Conservation (phyloP, 1,140 invertebrate species). For the Aphidius gifuensis region DNA sequence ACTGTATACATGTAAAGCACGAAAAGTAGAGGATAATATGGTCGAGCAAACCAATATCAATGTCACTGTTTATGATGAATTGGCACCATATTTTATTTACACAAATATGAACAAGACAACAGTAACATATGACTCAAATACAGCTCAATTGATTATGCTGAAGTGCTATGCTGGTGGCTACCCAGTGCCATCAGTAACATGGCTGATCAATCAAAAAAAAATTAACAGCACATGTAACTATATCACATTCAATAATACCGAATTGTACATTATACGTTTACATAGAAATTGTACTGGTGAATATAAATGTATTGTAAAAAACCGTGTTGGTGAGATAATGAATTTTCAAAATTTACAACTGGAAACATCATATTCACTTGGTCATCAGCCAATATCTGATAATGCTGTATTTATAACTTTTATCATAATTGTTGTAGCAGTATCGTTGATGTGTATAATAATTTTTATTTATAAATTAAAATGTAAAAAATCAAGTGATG, state of each 20-base stretch:
- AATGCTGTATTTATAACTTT: slow-evolving; percentile 47
- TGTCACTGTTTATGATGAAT: slow-evolving; percentile 33
- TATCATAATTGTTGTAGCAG: slow-evolving; percentile 51
- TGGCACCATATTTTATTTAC: slow-evolving; percentile 28
- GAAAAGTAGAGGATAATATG: slow-evolving; percentile 19
- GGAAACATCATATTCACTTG: slow-evolving; percentile 26
- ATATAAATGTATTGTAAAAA: slow-evolving; percentile 46
- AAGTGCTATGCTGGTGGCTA: slow-evolving; percentile 40
- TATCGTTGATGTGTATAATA: slow-evolving; percentile 55
- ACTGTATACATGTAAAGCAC: slow-evolving; percentile 38
- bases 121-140: slow-evolving; percentile 26
- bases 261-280: slow-evolving; percentile 46
- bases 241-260: slow-evolving; percentile 30
- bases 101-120: slow-evolving; percentile 37
- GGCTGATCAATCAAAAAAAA: slow-evolving; percentile 40
- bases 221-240: slow-evolving; percentile 31
- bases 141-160: slow-evolving; percentile 30
- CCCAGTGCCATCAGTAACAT: slow-evolving; percentile 41
- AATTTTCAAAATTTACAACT: slow-evolving; percentile 45
- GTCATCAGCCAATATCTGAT: background rate
- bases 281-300: slow-evolving; percentile 44
- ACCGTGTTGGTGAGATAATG: slow-evolving; percentile 40
- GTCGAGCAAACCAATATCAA: slow-evolving; percentile 16
- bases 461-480: slow-evolving; percentile 58
- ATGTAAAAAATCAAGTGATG: slow-evolving; percentile 60